These are phyloP conservation scores for Rhea americana DNA, from an alignment of 2,113 vertebrate genomes.

Conservation along the genomic window DNA sequence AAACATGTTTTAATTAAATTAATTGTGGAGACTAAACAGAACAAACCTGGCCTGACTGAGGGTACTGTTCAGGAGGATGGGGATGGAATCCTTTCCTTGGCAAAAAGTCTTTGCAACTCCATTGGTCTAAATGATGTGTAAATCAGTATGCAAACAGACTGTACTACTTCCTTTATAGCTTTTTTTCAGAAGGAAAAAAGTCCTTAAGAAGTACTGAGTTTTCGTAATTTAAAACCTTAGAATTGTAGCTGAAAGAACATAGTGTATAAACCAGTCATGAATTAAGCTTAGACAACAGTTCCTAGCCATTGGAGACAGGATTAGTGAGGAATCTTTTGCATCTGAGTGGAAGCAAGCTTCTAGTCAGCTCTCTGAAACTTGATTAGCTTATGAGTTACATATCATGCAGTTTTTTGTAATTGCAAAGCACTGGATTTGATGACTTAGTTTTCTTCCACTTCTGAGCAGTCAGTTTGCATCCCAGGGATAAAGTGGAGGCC, in stretches of 20 bases:
- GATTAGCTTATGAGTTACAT: not conserved
- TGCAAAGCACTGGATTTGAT: not conserved
- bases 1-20: not conserved
- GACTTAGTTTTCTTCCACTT: not conserved
- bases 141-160: not conserved
- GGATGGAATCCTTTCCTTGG: not conserved
- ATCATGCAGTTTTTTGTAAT: not conserved
- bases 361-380: not conserved
- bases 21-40: not conserved
- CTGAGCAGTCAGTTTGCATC: not conserved
- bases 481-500: not conserved
- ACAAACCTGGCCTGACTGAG: not conserved
- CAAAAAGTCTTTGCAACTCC: not conserved
- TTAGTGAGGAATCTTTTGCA: not conserved
- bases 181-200: not conserved
- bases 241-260: not conserved
- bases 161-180: not conserved
- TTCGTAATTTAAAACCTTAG: not conserved
- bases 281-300: not conserved
- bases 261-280: not conserved
- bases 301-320: not conserved
- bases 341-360: not conserved
- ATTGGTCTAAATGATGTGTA: not conserved
- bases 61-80: not conserved
- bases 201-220: not conserved